These are phyloP conservation scores for Hetaerina titia DNA, from an alignment of 2,888 invertebrate genomes.

Conservation along the genomic window DNA sequence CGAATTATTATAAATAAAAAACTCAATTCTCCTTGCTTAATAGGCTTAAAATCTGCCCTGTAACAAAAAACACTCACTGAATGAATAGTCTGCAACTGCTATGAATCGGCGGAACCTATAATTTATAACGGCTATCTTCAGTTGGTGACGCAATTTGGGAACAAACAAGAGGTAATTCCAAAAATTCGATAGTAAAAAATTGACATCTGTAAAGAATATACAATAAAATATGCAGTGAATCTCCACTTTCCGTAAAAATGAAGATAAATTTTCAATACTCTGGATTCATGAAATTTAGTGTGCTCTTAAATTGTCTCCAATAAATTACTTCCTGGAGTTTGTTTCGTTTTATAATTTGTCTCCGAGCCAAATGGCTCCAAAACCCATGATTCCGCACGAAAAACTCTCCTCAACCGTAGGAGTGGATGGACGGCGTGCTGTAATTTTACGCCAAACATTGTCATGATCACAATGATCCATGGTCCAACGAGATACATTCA, in stretches of 20 bases:
- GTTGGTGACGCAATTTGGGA: no score
- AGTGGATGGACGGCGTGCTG: background rate
- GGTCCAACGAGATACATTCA: background rate
- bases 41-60: no score
- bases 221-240: background rate
- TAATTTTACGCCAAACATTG: constrained; percentile 16
- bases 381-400: background rate
- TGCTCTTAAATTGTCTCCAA: background rate
- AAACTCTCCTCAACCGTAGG: background rate
- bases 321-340: constrained; percentile 26
- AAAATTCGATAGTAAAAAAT: no score
- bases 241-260: background rate
- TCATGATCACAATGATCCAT: constrained; percentile 3
- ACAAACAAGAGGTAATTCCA: no score
- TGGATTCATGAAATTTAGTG: background rate
- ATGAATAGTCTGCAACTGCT: no score
- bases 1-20: no score
- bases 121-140: no score
- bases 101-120: no score
- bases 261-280: constrained; percentile 32
- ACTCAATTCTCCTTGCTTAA: no score
- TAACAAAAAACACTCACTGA: no score
- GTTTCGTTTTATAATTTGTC: constrained; percentile 27
- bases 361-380: constrained; percentile 3
- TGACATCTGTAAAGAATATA: background rate